phyloP scores from a whole-genome alignment of 2,888 invertebrate species.

The Polylopha cassiicola region DNA sequence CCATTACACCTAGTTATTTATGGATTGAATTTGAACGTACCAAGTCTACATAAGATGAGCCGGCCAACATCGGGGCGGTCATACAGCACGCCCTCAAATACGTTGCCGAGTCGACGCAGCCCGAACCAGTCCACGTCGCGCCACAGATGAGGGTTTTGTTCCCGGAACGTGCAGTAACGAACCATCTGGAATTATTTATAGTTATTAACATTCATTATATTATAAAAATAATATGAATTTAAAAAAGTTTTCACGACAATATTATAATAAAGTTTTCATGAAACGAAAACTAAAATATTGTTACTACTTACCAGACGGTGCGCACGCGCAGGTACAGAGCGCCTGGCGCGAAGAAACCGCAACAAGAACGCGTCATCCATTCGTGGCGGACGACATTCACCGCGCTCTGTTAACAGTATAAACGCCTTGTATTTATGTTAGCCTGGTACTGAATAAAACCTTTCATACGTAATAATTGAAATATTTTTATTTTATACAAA shows the following conservation, averaged over 20 bases:
- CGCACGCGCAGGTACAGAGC: constrained; percentile 82
- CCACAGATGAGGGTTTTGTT: constrained; percentile 82
- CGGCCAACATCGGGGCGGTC: constrained; percentile 76
- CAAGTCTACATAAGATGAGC: constrained; percentile 83
- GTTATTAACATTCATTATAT: neutral
- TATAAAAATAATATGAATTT: too few relatives aligned
- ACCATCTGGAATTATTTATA: constrained; percentile 74
- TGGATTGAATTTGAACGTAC: constrained; percentile 43
- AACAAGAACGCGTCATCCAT: constrained; percentile 84
- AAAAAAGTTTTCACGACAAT: too few relatives aligned
- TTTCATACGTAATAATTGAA: constrained; percentile 18
- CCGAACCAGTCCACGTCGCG: constrained; percentile 81
- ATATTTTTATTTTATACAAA: constrained; percentile 17
- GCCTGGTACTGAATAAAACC: constrained; percentile 22
- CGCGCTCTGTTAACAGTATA: constrained; percentile 74
- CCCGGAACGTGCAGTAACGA: constrained; percentile 84
- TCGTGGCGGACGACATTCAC: constrained; percentile 82
- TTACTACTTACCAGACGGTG: constrained; percentile 82
- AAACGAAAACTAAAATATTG: too few relatives aligned
- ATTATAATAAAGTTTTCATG: too few relatives aligned
- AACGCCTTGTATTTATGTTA: constrained; percentile 8
- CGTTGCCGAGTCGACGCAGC: constrained; percentile 79
- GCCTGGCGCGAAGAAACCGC: constrained; percentile 83
- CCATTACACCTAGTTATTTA: too few relatives aligned
- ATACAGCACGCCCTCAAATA: constrained; percentile 78